These are phyloP conservation scores for Acrobasis suavella DNA, from an alignment of 2,888 invertebrate species.

Conservation along the genomic window DNA sequence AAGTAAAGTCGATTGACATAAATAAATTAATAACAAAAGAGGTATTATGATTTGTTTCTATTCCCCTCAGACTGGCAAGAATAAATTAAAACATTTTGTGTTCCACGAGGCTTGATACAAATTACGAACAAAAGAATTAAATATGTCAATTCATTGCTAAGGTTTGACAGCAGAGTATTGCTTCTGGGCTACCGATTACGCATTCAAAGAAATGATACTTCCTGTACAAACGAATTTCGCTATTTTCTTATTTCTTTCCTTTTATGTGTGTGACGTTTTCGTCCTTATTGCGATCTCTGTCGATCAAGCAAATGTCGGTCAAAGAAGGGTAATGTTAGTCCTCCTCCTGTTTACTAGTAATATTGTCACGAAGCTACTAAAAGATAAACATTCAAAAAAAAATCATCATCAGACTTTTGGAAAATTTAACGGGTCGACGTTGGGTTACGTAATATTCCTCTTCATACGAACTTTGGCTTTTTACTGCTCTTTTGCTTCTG, in stretches of 20 bases:
- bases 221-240: not conserved
- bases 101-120: not conserved
- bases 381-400: too few species aligned
- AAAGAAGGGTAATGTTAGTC: too few species aligned
- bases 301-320: too few species aligned
- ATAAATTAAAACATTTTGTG: not conserved
- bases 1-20: too few species aligned
- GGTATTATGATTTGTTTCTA: not conserved
- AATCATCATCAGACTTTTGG: too few species aligned
- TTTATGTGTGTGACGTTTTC: not conserved
- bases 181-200: not conserved
- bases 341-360: too few species aligned
- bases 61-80: not conserved
- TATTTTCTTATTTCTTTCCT: not conserved
- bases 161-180: not conserved
- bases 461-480: too few species aligned
- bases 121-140: not conserved
- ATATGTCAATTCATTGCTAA: not conserved
- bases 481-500: too few species aligned
- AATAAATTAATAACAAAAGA: too few species aligned
- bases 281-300: not conserved
- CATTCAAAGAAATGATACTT: not conserved
- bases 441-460: too few species aligned
- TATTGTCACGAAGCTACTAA: too few species aligned
- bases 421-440: too few species aligned